phyloP scores from a whole-genome alignment of 1,140 invertebrate genomes.

The Pentalonia nigronervosa region DNA sequence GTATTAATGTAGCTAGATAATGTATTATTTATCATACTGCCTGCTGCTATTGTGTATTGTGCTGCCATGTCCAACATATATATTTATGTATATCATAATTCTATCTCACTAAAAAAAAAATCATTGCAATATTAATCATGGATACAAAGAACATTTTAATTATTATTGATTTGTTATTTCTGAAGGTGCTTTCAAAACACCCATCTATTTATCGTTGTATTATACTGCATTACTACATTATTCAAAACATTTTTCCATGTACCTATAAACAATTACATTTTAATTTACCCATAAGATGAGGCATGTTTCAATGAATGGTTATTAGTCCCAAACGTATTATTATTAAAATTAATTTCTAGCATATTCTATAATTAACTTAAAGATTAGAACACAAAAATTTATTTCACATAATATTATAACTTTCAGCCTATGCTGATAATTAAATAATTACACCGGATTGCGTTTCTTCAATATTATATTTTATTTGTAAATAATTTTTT shows the following conservation, averaged over 20 bases:
- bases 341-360: neutral
- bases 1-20: neutral
- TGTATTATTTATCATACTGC: neutral
- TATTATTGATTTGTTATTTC: neutral
- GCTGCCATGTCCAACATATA: neutral
- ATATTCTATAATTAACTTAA: neutral
- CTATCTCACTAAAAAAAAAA: neutral
- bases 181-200: neutral
- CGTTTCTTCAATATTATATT: neutral
- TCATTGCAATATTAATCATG: neutral
- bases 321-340: neutral
- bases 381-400: neutral
- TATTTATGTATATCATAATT: neutral
- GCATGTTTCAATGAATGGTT: neutral
- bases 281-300: neutral
- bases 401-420: neutral
- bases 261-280: neutral
- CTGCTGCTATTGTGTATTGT: neutral
- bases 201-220: neutral
- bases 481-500: neutral
- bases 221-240: neutral
- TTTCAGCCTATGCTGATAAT: neutral
- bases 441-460: neutral
- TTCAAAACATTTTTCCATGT: neutral
- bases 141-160: slow-evolving; percentile 8